A percentile compares a stretch with the other conserved stretches of the same genome.
phyloP scores from a whole-genome alignment of 2,888 invertebrate species.

The Polydrusus pterygomalis region DNA sequence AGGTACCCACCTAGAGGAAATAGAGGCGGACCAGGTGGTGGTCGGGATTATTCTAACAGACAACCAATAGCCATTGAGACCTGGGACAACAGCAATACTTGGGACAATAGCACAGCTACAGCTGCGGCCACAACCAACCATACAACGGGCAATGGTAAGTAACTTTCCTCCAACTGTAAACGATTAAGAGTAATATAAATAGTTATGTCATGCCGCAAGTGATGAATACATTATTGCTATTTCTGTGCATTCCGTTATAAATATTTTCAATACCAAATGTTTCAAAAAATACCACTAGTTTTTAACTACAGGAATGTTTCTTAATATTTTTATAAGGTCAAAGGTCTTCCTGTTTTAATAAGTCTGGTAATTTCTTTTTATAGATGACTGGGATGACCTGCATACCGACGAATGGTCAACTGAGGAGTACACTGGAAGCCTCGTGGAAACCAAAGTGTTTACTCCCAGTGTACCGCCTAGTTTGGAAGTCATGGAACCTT shows the following conservation, averaged over 20 bases:
- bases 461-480: conserved; percentile 79
- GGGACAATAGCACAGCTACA: conserved; percentile 64
- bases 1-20: conserved; percentile 66
- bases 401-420: conserved; percentile 76
- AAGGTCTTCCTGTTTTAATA: not conserved
- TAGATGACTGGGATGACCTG: conserved; percentile 78
- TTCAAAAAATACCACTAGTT: too few relatives aligned
- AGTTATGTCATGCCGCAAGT: too few relatives aligned
- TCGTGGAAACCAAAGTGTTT: conserved; percentile 95
- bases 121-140: conserved; percentile 58
- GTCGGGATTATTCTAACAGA: conserved; percentile 61
- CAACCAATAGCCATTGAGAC: conserved; percentile 72
- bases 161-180: too few relatives aligned
- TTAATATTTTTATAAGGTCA: too few relatives aligned
- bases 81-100: conserved; percentile 76
- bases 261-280: too few relatives aligned
- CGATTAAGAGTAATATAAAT: too few relatives aligned
- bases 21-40: conserved; percentile 69
- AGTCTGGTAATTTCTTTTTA: too few relatives aligned
- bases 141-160: conserved; percentile 20
- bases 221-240: too few relatives aligned
- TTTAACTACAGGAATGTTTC: too few relatives aligned
- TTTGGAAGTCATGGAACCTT: conserved; percentile 54
- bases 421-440: conserved; percentile 95
- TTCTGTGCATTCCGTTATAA: too few relatives aligned